Percentiles rank a stretch among this genome's conserved stretches.
Evolutionary conservation across 1,140 invertebrate species (phyloP).

Genomic region (Anadara kagoshimensis): DNA sequence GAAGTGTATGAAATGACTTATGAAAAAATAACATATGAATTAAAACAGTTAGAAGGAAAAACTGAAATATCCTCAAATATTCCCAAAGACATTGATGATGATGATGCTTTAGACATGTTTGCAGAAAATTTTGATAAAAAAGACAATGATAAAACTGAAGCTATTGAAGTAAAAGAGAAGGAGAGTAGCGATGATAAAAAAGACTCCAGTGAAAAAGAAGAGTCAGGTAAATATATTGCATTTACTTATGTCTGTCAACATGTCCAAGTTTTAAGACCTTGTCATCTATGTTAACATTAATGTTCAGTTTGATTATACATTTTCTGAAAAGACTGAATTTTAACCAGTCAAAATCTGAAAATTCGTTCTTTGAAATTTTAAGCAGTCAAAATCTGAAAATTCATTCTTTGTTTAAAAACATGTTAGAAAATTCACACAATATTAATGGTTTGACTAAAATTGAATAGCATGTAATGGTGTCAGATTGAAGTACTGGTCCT

Average conservation of each 20-base stretch:
- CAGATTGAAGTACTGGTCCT: too few species aligned
- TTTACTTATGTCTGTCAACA: background rate
- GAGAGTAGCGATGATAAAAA: constrained; percentile 1
- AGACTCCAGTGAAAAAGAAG: constrained; percentile 11
- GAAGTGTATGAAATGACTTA: constrained; percentile 96
- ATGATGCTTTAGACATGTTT: constrained; percentile 93
- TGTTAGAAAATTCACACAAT: too few species aligned
- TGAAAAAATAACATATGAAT: constrained; percentile 78
- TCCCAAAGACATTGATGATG: constrained; percentile 62
- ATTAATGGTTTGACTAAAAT: too few species aligned
- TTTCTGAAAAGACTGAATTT: too few species aligned
- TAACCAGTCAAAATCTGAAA: too few species aligned
- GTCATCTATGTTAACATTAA: too few species aligned
- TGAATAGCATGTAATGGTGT: too few species aligned
- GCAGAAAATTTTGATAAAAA: constrained; percentile 90
- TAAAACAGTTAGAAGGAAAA: constrained; percentile 44
- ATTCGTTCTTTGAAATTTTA: too few species aligned
- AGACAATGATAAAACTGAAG: constrained; percentile 72
- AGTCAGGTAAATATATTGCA: background rate
- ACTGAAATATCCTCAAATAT: constrained; percentile 64
- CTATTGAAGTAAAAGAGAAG: background rate
- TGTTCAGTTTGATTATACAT: too few species aligned
- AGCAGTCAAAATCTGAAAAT: too few species aligned
- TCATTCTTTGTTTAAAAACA: too few species aligned
- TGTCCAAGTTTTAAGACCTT: too few species aligned